Evolutionary conservation across 2,888 invertebrate genomes (phyloP), one percentile per base, ranked within the genome.

Genomic region (Stenolophus ochropezus): DNA sequence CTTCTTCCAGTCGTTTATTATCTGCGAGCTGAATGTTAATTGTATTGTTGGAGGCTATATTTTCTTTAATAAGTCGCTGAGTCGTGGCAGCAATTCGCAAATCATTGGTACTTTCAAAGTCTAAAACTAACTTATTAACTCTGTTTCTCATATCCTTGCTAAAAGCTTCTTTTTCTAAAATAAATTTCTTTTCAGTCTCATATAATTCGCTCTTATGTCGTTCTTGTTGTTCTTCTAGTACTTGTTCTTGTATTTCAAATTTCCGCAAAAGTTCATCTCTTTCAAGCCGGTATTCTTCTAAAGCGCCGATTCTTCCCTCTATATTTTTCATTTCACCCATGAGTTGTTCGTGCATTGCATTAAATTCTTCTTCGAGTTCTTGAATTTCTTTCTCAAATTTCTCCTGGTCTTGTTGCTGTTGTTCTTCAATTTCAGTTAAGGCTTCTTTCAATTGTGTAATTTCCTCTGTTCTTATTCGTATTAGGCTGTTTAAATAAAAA

Each of bases 201-300:
- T 96, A 95, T 11, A 97, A 91, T 21, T 93, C 91, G 84, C 95
- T 92, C 86, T 95, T 94, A 86, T 97, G 96, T 42, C 92, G 91
- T 85, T 93, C 91, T 86, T 96, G 95, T 87, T 96, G 95, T 75
- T 95, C 93, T 85, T 93, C 92, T 84, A 96, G 92, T 71, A 92
- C 92, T 82, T 93, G 90, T 85, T 97, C 96, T 89, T 97, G 95
- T 53, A 91, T 91, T 85, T 96, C 95, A 87, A 95, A 97, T 87
- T 96, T 97, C 84, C 93, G 92, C 92, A 96, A 93, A 71, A 97
- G 90, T 83, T 96, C 94, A 84, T 96, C 95, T 83, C 96, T 92
- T 84, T 97, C 96, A n/a, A 94, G 91, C 84, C 97, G 92, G 89
- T 97, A 98, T 85, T 97, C 97, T 89, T 98, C 97, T 83, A 98